Conservation (phyloP, 2,888 invertebrate species). For the Lymantria dispar region DNA sequence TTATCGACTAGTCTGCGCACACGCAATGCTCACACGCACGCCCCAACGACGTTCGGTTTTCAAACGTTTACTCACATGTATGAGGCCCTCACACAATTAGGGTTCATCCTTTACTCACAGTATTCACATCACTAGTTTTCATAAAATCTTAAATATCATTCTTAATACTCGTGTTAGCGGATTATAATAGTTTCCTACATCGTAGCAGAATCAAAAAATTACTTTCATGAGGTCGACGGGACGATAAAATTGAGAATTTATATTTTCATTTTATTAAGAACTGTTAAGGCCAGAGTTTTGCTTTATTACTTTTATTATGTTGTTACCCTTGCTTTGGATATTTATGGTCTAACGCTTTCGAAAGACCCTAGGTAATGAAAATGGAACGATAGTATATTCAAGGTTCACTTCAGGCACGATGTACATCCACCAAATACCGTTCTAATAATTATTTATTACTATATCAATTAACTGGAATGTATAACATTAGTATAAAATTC, state of each 20-base stretch:
- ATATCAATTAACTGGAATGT: conserved; percentile 11
- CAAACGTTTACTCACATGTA: conserved; percentile 69
- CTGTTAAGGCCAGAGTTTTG: conserved; percentile 65
- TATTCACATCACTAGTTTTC: conserved; percentile 65
- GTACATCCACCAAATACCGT: conserved; percentile 19
- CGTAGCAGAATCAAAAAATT: conserved; percentile 49
- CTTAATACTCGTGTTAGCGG: conserved; percentile 36
- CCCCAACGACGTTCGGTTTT: conserved; percentile 56
- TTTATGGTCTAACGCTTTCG: conserved; percentile 56
- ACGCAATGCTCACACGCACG: conserved; percentile 70
- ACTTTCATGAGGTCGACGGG: conserved; percentile 73
- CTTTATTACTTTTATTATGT: conserved; percentile 72
- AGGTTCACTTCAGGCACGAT: conserved; percentile 2
- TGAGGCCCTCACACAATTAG: conserved; percentile 58
- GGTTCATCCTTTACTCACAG: conserved; percentile 67
- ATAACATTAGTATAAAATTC: conserved; percentile 7
- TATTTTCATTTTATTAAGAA: conserved; percentile 66
- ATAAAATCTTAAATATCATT: conserved; percentile 55
- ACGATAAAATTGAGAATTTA: conserved; percentile 73
- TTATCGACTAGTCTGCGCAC: conserved; percentile 78
- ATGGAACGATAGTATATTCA: too few relatives aligned
- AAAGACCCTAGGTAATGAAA: conserved; percentile 50
- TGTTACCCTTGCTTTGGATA: conserved; percentile 70
- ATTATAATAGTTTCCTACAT: conserved; percentile 69
- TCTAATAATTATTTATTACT: conserved; percentile 13